phyloP scores from a whole-genome alignment of 2,888 invertebrate species.

The Macropis europaea region DNA sequence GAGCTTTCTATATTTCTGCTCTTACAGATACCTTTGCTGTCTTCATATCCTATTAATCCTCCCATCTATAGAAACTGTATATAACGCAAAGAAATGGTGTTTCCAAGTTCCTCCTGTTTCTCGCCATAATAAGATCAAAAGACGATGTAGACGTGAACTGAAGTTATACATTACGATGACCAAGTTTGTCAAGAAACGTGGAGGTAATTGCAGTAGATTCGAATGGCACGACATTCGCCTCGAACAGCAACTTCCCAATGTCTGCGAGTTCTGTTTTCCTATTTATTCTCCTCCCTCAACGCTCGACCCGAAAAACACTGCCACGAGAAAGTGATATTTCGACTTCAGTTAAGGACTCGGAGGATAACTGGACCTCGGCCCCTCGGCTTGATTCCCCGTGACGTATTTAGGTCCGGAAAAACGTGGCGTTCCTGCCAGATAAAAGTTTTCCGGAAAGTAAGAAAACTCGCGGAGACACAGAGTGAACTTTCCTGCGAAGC shows the following conservation, averaged over 20 bases:
- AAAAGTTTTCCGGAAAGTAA: conserved; percentile 37
- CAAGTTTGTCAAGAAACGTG: too few relatives aligned
- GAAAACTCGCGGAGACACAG: conserved; percentile 17
- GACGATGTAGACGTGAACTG: too few relatives aligned
- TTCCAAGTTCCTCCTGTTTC: too few relatives aligned
- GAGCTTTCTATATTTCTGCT: too few relatives aligned
- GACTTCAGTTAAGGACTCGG: conserved; percentile 33
- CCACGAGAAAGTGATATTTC: conserved; percentile 22
- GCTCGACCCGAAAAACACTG: conserved; percentile 20
- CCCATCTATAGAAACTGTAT: too few relatives aligned
- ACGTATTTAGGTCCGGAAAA: conserved; percentile 36
- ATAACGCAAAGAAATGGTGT: too few relatives aligned
- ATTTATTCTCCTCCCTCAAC: neutral
- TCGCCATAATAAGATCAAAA: too few relatives aligned
- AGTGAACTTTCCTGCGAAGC: conserved; percentile 36
- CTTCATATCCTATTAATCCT: too few relatives aligned
- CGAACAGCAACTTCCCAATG: conserved; percentile 6
- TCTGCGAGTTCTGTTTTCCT: neutral
- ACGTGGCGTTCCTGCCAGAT: conserved; percentile 25
- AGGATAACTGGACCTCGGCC: conserved; percentile 19
- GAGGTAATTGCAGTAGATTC: conserved; percentile 19
- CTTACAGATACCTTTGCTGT: too few relatives aligned
- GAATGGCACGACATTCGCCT: conserved; percentile 10
- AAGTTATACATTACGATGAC: too few relatives aligned
- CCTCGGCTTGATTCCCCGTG: conserved; percentile 33